Conservation (phyloP, 2,888 invertebrate species). For the Drosophila picticornis region DNA sequence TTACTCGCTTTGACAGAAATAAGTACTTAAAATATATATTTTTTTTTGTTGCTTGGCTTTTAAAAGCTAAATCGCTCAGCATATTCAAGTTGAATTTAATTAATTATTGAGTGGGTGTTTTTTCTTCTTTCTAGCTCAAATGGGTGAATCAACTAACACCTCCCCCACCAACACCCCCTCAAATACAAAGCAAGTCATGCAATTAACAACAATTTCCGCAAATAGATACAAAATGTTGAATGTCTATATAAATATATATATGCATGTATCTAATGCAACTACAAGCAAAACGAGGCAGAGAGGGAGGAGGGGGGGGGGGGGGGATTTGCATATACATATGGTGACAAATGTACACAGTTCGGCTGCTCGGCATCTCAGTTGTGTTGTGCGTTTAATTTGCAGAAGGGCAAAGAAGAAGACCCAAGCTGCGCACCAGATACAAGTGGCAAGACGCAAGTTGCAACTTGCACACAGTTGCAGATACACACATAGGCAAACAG, state of each 20-base stretch:
- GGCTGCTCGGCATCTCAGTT: conserved; percentile 31
- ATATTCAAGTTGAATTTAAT: not conserved
- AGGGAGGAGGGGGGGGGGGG: not conserved
- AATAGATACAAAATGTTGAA: conserved; percentile 64
- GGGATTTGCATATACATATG: conserved; percentile 30
- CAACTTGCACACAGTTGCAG: conserved; percentile 27
- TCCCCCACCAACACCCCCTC: not conserved
- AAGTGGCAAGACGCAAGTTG: conserved; percentile 46
- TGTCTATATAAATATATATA: conserved; percentile 6
- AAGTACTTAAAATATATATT: not conserved
- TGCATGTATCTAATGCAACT: conserved; percentile 58
- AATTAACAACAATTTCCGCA: conserved; percentile 75
- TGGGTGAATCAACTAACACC: conserved; percentile 3
- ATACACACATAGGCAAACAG: conserved; percentile 26
- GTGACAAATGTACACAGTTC: conserved; percentile 41
- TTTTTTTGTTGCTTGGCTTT: not conserved
- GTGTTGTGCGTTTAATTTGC: conserved; percentile 57
- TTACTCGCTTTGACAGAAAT: not conserved
- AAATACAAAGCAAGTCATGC: conserved; percentile 51
- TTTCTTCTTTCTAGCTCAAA: not conserved
- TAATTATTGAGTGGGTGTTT: not conserved
- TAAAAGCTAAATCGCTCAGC: not conserved
- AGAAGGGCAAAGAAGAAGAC: conserved; percentile 66
- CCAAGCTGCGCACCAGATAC: conserved; percentile 59
- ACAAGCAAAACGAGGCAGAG: conserved; percentile 2